These are phyloP conservation scores for Anastrepha obliqua DNA, from an alignment of 1,140 invertebrate genomes.

Conservation along the genomic window DNA sequence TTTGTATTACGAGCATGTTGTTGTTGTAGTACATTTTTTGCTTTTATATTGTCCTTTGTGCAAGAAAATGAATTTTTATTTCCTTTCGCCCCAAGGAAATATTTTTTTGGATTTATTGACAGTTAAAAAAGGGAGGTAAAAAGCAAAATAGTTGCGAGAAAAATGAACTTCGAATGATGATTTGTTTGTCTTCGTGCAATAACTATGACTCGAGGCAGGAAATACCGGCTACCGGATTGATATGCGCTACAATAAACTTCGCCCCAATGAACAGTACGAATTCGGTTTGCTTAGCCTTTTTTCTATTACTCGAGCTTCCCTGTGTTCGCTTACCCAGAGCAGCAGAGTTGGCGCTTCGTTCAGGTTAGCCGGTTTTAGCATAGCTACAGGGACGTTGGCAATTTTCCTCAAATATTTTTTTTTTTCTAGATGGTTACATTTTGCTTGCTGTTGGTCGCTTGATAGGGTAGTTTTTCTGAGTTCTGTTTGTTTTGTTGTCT, in stretches of 20 bases:
- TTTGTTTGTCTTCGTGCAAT: too few species aligned
- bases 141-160: background rate
- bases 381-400: background rate
- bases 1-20: background rate
- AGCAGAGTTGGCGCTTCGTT: background rate
- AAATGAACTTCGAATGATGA: background rate
- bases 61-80: constrained; percentile 41
- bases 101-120: background rate
- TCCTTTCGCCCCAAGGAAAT: background rate
- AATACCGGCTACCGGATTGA: background rate
- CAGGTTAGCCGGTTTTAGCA: constrained; percentile 25
- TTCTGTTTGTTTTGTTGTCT: constrained; percentile 14
- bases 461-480: background rate
- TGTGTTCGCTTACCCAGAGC: background rate
- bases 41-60: background rate
- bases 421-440: background rate
- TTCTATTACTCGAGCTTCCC: background rate
- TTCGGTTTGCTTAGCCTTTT: background rate
- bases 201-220: background rate
- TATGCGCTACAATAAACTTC: background rate
- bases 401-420: background rate
- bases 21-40: background rate
- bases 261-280: background rate
- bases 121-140: background rate
- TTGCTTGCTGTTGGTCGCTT: background rate